Percentiles rank a stretch among this genome's conserved stretches.
Conservation (phyloP, 2,113 vertebrate genomes). For the Egretta garzetta region DNA sequence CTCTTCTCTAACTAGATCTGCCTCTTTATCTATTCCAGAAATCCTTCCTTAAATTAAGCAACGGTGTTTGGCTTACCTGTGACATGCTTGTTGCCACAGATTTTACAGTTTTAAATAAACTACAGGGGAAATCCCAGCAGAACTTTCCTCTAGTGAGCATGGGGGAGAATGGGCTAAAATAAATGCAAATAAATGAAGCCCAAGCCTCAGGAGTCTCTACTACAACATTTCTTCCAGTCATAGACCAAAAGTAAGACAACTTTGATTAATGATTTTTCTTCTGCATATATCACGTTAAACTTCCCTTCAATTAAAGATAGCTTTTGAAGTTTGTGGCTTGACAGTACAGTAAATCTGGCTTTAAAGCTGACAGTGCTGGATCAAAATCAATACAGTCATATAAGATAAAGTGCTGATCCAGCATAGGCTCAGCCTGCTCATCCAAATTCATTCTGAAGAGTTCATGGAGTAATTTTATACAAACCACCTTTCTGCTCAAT, state of each 20-base stretch:
- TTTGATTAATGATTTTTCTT: neutral
- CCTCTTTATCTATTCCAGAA: neutral
- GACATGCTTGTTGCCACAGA: neutral
- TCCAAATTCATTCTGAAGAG: neutral
- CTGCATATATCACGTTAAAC: neutral
- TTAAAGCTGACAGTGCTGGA: neutral
- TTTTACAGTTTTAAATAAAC: neutral
- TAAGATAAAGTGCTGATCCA: neutral
- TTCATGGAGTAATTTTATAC: neutral
- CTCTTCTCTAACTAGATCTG: neutral
- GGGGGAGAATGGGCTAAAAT: neutral
- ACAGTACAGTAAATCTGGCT: constrained; percentile 14
- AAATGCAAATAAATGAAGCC: neutral
- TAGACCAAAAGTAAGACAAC: neutral
- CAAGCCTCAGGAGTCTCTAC: neutral
- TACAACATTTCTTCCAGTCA: neutral
- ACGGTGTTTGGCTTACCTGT: neutral
- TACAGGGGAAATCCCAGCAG: neutral
- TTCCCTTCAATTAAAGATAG: neutral
- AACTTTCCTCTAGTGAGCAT: neutral
- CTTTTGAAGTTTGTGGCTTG: constrained; percentile 11
- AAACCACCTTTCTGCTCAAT: neutral
- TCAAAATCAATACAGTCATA: neutral
- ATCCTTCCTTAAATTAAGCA: neutral
- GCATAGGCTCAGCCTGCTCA: neutral